These are phyloP conservation scores for Garrulus glandarius DNA, from an alignment of 2,797 vertebrate species.

Conservation along the genomic window DNA sequence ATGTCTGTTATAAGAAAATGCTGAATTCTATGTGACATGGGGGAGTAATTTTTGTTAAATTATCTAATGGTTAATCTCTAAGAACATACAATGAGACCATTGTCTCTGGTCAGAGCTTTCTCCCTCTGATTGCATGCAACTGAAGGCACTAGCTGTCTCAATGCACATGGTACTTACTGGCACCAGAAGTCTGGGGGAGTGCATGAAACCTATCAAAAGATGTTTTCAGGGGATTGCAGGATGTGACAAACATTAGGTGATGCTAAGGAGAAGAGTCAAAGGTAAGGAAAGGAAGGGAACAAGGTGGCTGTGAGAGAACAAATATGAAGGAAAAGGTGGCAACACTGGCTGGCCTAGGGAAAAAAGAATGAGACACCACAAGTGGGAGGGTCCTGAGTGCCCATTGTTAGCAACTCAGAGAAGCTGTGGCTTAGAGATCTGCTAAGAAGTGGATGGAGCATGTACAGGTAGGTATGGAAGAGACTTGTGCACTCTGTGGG, in stretches of 20 bases:
- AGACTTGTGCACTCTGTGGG: background rate
- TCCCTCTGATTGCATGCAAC: background rate
- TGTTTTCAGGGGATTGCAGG: background rate
- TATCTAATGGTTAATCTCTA: background rate
- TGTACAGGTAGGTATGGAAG: background rate
- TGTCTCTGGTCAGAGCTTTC: background rate
- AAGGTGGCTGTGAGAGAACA: background rate
- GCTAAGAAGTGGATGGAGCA: background rate
- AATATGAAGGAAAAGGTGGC: background rate
- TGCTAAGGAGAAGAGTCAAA: background rate
- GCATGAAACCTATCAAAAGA: background rate
- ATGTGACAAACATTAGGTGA: background rate
- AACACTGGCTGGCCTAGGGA: background rate
- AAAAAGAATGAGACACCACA: background rate
- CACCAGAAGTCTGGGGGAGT: background rate
- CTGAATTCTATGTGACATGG: background rate
- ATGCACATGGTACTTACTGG: too few relatives aligned
- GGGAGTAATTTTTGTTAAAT: background rate
- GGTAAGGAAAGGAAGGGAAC: background rate
- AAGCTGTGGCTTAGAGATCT: background rate
- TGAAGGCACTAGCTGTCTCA: background rate
- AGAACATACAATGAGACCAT: background rate
- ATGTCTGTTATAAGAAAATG: background rate
- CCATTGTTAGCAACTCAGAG: background rate
- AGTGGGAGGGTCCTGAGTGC: background rate